Percentiles rank a stretch among this genome's conserved stretches.
phyloP scores from a whole-genome alignment of 1,140 invertebrate species.

The Cherax quadricarinatus region DNA sequence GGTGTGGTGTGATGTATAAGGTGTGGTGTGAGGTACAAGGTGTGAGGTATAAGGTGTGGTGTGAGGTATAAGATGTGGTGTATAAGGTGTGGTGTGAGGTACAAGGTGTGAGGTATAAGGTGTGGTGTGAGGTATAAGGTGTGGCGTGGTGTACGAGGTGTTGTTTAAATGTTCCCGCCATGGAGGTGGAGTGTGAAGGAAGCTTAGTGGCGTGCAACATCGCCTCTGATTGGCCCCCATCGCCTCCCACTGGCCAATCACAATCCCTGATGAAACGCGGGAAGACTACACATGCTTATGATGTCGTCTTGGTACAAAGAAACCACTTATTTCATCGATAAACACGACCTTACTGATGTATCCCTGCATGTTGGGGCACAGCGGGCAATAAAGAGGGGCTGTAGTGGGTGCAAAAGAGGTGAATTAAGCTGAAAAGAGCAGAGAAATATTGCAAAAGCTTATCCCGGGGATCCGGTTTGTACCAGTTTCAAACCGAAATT shows the following conservation, averaged over 20 bases:
- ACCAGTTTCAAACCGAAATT: slow-evolving; percentile 72
- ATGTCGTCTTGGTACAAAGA: slow-evolving; percentile 47
- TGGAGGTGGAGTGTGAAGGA: background rate
- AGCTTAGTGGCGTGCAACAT: slow-evolving; percentile 44
- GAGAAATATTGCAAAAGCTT: slow-evolving; percentile 1
- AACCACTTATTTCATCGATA: slow-evolving; percentile 18
- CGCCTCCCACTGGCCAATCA: slow-evolving; percentile 29
- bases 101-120: too few relatives aligned
- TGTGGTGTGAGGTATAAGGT: too few relatives aligned
- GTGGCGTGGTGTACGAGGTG: too few relatives aligned
- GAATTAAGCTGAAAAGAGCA: background rate
- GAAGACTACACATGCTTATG: slow-evolving; percentile 66
- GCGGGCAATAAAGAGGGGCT: background rate
- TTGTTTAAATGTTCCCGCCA: slow-evolving; percentile 41
- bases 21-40: too few relatives aligned
- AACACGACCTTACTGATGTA: background rate
- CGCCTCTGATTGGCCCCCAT: slow-evolving; percentile 11
- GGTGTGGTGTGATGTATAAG: too few relatives aligned
- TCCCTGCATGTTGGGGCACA: too few relatives aligned
- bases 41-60: too few relatives aligned
- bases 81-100: too few relatives aligned
- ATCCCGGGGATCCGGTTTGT: slow-evolving; percentile 65
- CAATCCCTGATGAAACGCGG: slow-evolving; percentile 54
- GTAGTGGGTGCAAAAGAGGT: background rate
- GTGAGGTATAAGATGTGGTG: too few relatives aligned